A percentile compares a stretch with the other conserved stretches of the same genome.
Conservation (phyloP, 1,140 invertebrate species). For the Patella vulgata region DNA sequence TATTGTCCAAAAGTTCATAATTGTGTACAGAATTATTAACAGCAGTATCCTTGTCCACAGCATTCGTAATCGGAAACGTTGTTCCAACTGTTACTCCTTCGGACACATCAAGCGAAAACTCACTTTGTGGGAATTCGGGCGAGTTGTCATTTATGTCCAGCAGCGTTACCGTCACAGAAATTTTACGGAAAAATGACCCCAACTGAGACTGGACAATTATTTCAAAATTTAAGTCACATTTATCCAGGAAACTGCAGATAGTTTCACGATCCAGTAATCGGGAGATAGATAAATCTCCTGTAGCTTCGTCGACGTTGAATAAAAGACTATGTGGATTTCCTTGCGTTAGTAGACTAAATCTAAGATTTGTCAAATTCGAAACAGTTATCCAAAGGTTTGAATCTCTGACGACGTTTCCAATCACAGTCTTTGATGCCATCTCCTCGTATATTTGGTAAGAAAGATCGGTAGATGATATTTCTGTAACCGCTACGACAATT, state of each 20-base stretch:
- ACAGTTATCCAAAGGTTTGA: constrained; percentile 31
- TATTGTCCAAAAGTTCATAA: constrained; percentile 35
- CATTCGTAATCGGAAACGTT: constrained; percentile 33
- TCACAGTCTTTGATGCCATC: constrained; percentile 9
- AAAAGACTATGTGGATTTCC: constrained; percentile 67
- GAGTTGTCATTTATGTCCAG: constrained; percentile 91
- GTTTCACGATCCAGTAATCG: constrained; percentile 45
- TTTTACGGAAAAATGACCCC: constrained; percentile 45
- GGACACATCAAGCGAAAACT: constrained; percentile 32
- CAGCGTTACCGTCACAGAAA: constrained; percentile 77
- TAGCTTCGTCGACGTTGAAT: constrained; percentile 41
- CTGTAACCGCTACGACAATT: too few species aligned
- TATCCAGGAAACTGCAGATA: constrained; percentile 17
- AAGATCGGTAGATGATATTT: too few species aligned
- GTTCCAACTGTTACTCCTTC: constrained; percentile 36
- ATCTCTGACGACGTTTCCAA: constrained; percentile 39
- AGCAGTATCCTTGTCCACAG: constrained; percentile 47
- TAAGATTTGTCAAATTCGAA: constrained; percentile 34
- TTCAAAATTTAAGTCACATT: constrained; percentile 41
- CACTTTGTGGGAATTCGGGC: constrained; percentile 76
- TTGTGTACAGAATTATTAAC: constrained; percentile 43
- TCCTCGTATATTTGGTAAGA: constrained; percentile 26
- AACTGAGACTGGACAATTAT: constrained; percentile 43
- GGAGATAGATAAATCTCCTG: constrained; percentile 41
- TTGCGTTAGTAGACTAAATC: constrained; percentile 45